Percentiles rank a stretch among this genome's conserved stretches.
Conservation (phyloP, 1,140 invertebrate genomes). For the Drosophila tropicalis region DNA sequence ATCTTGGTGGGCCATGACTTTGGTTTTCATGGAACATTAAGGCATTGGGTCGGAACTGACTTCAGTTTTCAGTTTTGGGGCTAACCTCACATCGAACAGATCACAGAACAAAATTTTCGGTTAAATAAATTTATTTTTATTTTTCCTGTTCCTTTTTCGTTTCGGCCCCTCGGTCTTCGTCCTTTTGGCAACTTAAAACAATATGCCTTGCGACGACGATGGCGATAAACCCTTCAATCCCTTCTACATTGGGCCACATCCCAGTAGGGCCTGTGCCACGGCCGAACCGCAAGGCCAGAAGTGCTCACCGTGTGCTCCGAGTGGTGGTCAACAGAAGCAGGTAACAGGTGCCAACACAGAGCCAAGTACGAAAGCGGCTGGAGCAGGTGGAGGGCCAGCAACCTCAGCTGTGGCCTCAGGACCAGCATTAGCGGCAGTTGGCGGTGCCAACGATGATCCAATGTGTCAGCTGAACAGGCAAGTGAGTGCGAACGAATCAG, state of each 20-base stretch:
- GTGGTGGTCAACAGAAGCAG: conserved; percentile 7
- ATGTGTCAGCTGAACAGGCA: not conserved
- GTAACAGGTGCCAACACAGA: not conserved
- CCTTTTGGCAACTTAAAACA: not conserved
- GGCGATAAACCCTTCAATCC: conserved; percentile 61
- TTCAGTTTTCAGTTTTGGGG: conserved; percentile 47
- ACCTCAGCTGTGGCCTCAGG: not conserved
- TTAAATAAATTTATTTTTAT: conserved; percentile 10
- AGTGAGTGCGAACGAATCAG: not conserved
- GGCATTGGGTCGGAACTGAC: not conserved
- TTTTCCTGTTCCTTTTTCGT: not conserved
- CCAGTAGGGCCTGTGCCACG: conserved; percentile 51
- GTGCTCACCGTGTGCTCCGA: conserved; percentile 39
- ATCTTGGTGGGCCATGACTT: conserved; percentile 7
- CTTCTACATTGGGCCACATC: conserved; percentile 70
- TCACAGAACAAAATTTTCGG: conserved; percentile 26
- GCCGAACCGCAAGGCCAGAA: conserved; percentile 10
- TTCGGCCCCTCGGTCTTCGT: not conserved
- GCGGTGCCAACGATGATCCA: not conserved
- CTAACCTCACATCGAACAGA: conserved; percentile 27
- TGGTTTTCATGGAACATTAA: not conserved
- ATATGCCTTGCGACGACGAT: not conserved
- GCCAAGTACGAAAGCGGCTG: not conserved
- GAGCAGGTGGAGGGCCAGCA: too few species aligned
- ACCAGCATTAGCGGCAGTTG: not conserved